These are phyloP conservation scores for Phyllotis vaccarum DNA, from an alignment of 2,797 vertebrate genomes.

Conservation along the genomic window DNA sequence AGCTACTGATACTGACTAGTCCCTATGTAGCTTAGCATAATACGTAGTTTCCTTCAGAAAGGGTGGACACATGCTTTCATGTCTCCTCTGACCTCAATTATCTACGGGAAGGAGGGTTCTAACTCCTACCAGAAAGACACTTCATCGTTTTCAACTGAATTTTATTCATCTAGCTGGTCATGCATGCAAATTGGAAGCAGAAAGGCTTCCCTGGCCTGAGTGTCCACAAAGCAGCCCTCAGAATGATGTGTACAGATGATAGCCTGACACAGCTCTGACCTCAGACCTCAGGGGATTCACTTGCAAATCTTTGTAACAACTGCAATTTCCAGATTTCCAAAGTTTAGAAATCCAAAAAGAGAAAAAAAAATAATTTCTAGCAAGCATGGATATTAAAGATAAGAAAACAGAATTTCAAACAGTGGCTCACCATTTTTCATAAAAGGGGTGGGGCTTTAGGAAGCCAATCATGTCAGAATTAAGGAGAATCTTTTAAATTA, in stretches of 20 bases:
- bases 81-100: not conserved
- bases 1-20: not conserved
- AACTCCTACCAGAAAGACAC: not conserved
- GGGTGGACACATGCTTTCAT: not conserved
- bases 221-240: not conserved
- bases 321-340: not conserved
- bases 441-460: too few relatives aligned
- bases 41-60: not conserved
- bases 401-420: conserved; percentile 13
- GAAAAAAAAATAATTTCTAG: not conserved
- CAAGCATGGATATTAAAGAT: not conserved
- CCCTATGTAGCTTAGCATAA: not conserved
- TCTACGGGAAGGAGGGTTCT: not conserved
- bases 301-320: not conserved
- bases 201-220: not conserved
- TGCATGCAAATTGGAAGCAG: not conserved
- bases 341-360: not conserved
- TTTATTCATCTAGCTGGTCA: not conserved
- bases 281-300: not conserved
- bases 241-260: not conserved
- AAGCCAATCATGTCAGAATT: not conserved
- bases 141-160: not conserved
- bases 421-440: not conserved
- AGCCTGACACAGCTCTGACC: not conserved
- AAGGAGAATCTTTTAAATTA: conserved; percentile 3